A percentile compares a stretch with the other conserved stretches of the same genome.
phyloP scores from a whole-genome alignment of 2,888 invertebrate genomes.

The Autographa gamma region DNA sequence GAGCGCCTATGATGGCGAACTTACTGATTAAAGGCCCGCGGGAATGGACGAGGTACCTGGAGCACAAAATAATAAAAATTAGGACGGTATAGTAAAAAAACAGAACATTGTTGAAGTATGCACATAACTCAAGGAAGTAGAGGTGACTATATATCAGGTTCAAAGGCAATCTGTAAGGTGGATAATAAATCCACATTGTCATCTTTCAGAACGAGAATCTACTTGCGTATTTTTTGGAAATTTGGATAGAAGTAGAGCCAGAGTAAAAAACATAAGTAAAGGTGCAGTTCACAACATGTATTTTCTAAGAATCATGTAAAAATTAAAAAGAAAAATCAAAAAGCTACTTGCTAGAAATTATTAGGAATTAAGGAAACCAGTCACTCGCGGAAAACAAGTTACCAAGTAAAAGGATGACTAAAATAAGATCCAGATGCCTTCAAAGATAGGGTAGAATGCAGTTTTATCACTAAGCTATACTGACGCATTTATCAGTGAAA shows the following conservation, averaged over 20 bases:
- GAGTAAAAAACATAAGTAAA: no score
- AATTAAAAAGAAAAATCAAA: no score
- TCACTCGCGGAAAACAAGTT: neutral
- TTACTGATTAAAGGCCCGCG: constrained; percentile 74
- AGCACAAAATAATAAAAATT: no score
- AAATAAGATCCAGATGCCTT: neutral
- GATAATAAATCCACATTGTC: no score
- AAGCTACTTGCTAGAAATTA: neutral
- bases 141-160: no score
- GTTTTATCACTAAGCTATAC: neutral
- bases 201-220: no score
- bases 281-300: neutral
- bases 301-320: neutral
- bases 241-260: no score
- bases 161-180: no score
- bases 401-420: neutral
- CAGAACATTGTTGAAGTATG: no score
- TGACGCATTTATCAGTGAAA: neutral
- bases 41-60: constrained; percentile 83
- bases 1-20: constrained; percentile 79
- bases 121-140: no score
- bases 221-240: no score
- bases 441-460: neutral
- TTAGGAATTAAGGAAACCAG: neutral
- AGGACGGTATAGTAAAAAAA: no score